phyloP scores from a whole-genome alignment of 1,140 invertebrate species.

The Drosophila lowei region DNA sequence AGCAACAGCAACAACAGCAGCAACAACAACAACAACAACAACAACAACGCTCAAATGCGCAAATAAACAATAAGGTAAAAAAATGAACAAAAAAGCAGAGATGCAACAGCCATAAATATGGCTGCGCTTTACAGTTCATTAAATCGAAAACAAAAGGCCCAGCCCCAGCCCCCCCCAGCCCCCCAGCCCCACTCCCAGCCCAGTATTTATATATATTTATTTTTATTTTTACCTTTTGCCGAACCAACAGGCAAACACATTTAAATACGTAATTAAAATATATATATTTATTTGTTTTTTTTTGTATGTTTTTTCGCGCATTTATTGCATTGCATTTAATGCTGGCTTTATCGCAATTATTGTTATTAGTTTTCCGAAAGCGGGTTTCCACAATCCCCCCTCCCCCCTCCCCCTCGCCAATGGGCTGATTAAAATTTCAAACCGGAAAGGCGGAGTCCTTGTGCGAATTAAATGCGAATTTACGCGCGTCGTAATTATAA shows the following conservation, averaged over 20 bases:
- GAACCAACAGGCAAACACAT: conserved; percentile 61
- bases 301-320: conserved; percentile 12
- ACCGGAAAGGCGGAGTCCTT: conserved; percentile 43
- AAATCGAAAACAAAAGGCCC: conserved; percentile 76
- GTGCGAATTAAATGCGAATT: conserved; percentile 49
- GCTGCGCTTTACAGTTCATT: conserved; percentile 78
- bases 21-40: conserved; percentile 20
- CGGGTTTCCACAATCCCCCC: conserved; percentile 17
- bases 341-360: conserved; percentile 80
- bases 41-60: conserved; percentile 15
- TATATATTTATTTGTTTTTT: conserved; percentile 8
- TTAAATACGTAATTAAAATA: conserved; percentile 77
- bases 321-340: conserved; percentile 64
- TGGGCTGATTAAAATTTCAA: conserved; percentile 76
- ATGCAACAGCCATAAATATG: conserved; percentile 66
- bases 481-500: conserved; percentile 51
- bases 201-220: conserved; percentile 55
- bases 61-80: conserved; percentile 66
- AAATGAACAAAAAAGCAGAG: not conserved
- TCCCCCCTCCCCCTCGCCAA: not conserved
- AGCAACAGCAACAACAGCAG: conserved; percentile 33
- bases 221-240: conserved; percentile 22
- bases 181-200: conserved; percentile 3
- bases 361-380: conserved; percentile 71
- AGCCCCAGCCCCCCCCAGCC: not conserved